phyloP scores from a whole-genome alignment of 2,888 invertebrate species.

The Patella caerulea region DNA sequence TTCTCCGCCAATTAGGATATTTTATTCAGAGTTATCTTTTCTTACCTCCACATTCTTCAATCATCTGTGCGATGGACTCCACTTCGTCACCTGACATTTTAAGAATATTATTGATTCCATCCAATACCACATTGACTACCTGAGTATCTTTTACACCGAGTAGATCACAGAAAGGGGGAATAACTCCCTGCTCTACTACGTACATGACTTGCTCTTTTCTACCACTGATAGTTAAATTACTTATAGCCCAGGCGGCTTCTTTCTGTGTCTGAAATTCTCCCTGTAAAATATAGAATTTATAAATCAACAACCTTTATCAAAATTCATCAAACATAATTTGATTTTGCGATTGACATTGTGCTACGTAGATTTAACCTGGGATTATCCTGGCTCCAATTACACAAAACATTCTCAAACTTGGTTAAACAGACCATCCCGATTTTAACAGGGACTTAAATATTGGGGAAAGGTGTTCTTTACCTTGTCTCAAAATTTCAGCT shows the following conservation, averaged over 20 bases:
- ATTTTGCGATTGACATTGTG: too few species aligned
- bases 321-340: too few species aligned
- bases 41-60: conserved; percentile 95
- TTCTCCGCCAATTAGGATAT: not conserved
- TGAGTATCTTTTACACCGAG: conserved; percentile 96
- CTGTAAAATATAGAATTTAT: conserved; percentile 63
- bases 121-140: conserved; percentile 75
- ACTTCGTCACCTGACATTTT: conserved; percentile 88
- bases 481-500: too few species aligned
- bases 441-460: too few species aligned
- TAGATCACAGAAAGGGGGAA: conserved; percentile 95
- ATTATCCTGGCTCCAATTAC: too few species aligned
- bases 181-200: conserved; percentile 90
- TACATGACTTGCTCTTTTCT: conserved; percentile 81
- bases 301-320: too few species aligned
- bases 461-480: too few species aligned
- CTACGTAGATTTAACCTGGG: too few species aligned
- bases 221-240: conserved; percentile 98
- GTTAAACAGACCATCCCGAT: too few species aligned
- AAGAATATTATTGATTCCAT: conserved; percentile 97
- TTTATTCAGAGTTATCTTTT: not conserved
- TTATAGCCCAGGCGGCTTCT: conserved; percentile 99
- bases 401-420: too few species aligned
- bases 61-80: conserved; percentile 82
- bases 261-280: conserved; percentile 99